Evolutionary conservation across 2,113 vertebrate species (phyloP), one percentile per base, ranked within the genome.

Genomic region (Tetraodon nigroviridis): DNA sequence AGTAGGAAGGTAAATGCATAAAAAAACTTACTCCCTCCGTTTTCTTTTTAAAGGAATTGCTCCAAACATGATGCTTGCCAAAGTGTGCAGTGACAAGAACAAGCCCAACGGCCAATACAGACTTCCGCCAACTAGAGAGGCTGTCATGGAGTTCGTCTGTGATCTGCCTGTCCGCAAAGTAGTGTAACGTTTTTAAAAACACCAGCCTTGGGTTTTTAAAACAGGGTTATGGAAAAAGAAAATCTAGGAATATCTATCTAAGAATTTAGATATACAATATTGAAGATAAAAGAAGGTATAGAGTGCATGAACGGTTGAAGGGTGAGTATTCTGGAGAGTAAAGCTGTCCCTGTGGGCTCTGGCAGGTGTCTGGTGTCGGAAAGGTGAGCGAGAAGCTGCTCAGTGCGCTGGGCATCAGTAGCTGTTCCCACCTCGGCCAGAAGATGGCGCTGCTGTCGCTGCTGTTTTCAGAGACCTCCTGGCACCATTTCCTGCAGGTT

Each of bases 311-410:
- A 37, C 19, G n/a, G 6, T 7, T 57, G 15, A 71, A 44, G 1
- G 12, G 8, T 6, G 4, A 37, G 32, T 11, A 11, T 10, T 11
- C 32, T 37, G 32, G 15, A 22, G 0, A 14, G 12, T 60, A 7
- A 58, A 52, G 44, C 14, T 14, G 11, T 27, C 21, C 48, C 41
- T 67, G 12, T 79, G 58, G 65, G 18, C 73, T 76, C 72, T n/a
- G 45, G n/a, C 68, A 98, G 97, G 91, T 99, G 37, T 92, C 91
- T 62, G 97, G 97, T 49, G 91, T 99, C 62, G 96, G 97, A 69
- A 98, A 95, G 86, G 96, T 98, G 63, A 98, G 95, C n/a, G 96
- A 98, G 84, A 98, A 95, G 87, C 92, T 99, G 95, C 84, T 99
- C 13, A 92, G 90, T 47, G 92, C 93, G 3, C 87, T 99, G 67